These are phyloP conservation scores for Cavia porcellus DNA, from an alignment of 2,113 vertebrate genomes.

Conservation along the genomic window DNA sequence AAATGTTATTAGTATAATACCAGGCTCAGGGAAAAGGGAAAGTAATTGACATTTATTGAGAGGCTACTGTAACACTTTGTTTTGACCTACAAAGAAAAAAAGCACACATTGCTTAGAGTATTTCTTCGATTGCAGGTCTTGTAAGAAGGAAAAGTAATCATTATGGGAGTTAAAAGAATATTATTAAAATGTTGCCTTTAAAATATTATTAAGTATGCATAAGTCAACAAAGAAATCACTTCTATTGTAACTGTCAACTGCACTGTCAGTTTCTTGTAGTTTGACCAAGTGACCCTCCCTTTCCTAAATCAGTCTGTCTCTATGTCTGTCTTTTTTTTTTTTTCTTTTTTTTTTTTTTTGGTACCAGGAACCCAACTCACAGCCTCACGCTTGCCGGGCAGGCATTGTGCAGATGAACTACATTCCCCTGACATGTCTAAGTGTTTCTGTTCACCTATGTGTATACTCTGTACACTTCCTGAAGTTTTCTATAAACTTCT, in stretches of 20 bases:
- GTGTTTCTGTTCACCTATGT: not conserved
- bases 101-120: not conserved
- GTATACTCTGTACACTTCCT: not conserved
- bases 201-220: conserved; percentile 35
- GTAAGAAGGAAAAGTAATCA: conserved; percentile 33
- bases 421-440: not conserved
- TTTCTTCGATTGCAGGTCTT: conserved; percentile 2
- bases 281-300: not conserved
- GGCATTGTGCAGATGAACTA: too few species aligned
- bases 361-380: too few species aligned
- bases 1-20: conserved; percentile 69
- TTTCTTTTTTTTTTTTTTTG: too few species aligned
- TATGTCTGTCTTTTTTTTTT: too few species aligned
- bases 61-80: conserved; percentile 60
- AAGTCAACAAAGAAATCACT: conserved; percentile 15
- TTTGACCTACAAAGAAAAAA: conserved; percentile 68
- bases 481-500: not conserved
- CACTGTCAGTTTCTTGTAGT: not conserved
- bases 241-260: not conserved
- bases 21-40: conserved; percentile 67
- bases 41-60: conserved; percentile 76
- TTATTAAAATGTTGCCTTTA: conserved; percentile 61
- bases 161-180: not conserved
- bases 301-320: not conserved
- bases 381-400: too few species aligned